Percentiles rank a stretch among this genome's conserved stretches.
Evolutionary conservation across 2,797 vertebrate genomes (phyloP).

Genomic region (Argentina silus): DNA sequence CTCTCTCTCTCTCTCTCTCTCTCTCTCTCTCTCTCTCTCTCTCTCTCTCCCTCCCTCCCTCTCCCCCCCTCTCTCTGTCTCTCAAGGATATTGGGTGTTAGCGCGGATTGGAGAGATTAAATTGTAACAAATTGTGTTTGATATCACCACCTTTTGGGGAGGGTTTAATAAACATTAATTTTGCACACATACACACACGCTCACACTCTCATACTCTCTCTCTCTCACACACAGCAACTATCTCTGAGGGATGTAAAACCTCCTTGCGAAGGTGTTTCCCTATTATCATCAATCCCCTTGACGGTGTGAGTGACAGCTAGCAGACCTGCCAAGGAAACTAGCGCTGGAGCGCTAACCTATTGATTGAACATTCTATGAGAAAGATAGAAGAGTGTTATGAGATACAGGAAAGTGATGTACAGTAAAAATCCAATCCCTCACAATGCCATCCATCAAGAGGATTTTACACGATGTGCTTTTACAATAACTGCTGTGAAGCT

Average conservation of each 20-base stretch:
- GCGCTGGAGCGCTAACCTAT: constrained; percentile 46
- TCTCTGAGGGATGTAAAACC: background rate
- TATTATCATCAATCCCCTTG: constrained; percentile 37
- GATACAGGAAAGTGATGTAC: constrained; percentile 32
- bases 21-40: constrained; percentile 13
- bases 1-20: constrained; percentile 12
- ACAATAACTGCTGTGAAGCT: background rate
- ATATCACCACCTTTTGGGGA: too few relatives aligned
- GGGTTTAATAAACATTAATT: too few relatives aligned
- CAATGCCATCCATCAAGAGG: constrained; percentile 39
- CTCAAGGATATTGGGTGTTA: too few relatives aligned
- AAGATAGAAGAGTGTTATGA: constrained; percentile 26
- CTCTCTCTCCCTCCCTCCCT: constrained; percentile 16
- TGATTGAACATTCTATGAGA: constrained; percentile 39
- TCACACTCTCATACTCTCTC: background rate
- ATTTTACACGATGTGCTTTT: constrained; percentile 32
- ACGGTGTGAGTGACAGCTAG: constrained; percentile 28
- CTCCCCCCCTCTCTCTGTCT: background rate
- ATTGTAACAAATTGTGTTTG: too few relatives aligned
- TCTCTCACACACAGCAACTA: background rate
- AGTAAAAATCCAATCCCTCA: constrained; percentile 45
- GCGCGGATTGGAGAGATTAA: too few relatives aligned
- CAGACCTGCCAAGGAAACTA: constrained; percentile 41
- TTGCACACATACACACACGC: background rate
- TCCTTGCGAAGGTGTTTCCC: constrained; percentile 13